Evolutionary conservation across 1,140 invertebrate genomes (phyloP), one percentile per base, ranked within the genome.

Genomic region (Lepidotrigona ventralis): DNA sequence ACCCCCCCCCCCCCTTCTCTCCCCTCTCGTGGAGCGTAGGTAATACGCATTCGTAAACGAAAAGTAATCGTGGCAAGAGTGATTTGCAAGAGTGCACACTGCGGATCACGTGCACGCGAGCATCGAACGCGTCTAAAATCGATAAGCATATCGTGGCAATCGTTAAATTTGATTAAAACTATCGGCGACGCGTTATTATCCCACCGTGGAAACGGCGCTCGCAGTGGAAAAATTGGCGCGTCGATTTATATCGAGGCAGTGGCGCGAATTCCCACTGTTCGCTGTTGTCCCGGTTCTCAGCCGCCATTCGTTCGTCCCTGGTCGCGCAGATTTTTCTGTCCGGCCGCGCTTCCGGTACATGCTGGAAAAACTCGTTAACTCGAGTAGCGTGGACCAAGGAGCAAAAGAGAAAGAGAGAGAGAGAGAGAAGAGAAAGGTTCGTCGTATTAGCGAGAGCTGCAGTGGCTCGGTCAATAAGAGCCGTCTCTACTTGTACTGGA

Each of bases 301-400:
- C 29, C 51, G 23, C 53, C 14, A 29, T 53, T 53, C 56, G 23
- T 76, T 74, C 29, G 46, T 69, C 29, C 39, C 71, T 56, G n/a
- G 29, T 54, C 66, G 39, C 46, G 39, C 23, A 64, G 76, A 79
- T 79, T 83, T 85, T 79, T 79, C 75, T 83, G 76, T 79, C 64
- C 70, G 51, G 14, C 14, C 17, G 51, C 68, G 29, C 33, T 83
- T 79, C 46, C 60, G 29, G 60, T 54, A 78, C 51, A 33, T 21
- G 81, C 46, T 83, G 75, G 69, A 70, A 70, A 83, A 83, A 79
- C 81, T 83, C 70, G 84, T 85, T 85, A 85, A 83, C 81, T 83
- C 56, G 51, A 75, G 81, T 64, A 51, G 66, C 54, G 39, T 9
- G 29, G 17, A 6, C 69, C 53, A 54, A 26, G 54, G 15, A 58